Evolutionary conservation across 2,797 vertebrate species (phyloP), one percentile per base, ranked within the genome.

Genomic region (Leucoraja ocellata): DNA sequence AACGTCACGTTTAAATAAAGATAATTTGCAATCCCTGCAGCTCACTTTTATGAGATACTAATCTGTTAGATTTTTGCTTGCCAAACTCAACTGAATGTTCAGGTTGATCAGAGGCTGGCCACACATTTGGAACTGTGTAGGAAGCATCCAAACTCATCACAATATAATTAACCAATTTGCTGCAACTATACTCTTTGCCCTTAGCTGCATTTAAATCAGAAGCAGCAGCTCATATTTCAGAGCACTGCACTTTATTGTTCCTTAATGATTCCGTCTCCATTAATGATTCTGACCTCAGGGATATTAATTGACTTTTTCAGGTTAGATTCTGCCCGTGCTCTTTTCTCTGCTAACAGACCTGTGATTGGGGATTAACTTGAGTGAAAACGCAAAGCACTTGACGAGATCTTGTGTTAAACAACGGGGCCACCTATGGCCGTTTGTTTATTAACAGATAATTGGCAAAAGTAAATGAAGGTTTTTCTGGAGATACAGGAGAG

Each of bases 231-330:
- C n/a, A 88, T 14, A 36, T 68, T 68, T 88, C 16, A 86, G 25
- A 86, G 61, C 28, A 13, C 54, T 21, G 46, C 2, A 28, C 58
- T 63, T 28, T n/a, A 86, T 63, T 28, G 28, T 86, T 86, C n/a
- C 58, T 61, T 86, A 16, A 65, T 68, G 65, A 68, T 68, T 68
- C 83, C 4, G n/a, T 32, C 25, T 32, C 28, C 6, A n/a, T 86
- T 86, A 63, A 86, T 86, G 83, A 86, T 63, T 86, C 58, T 86
- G 83, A 86, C 58, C 28, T 32, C 18, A 63, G 58, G 28, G 13
- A 14, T 65, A 63, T 86, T 86, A 28, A 63, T 86, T 86, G 28
- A 65, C 83, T 86, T 65, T 86, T 86, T 32, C 61, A n/a, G 83
- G 83, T 63, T 14, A 65, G 63, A 28, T n/a, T 86, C 58, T 0